Conservation (phyloP, 1,140 invertebrate species). For the Hirudo medicinalis region DNA sequence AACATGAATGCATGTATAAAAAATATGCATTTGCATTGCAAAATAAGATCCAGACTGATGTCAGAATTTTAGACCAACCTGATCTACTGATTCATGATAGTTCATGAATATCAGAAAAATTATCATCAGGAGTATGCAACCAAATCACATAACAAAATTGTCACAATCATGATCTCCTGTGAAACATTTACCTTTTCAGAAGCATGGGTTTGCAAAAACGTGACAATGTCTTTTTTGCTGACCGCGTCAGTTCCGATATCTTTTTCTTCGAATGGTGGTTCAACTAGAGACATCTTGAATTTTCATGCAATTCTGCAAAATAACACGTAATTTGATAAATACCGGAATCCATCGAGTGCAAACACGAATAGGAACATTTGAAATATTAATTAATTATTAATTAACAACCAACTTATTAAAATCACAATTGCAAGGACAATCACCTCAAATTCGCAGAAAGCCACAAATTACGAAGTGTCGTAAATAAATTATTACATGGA, state of each 20-base stretch:
- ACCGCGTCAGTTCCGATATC: slow-evolving; percentile 19
- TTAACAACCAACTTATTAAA: not conserved
- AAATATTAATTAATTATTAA: slow-evolving; percentile 3
- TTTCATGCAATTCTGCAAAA: not conserved
- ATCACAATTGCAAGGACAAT: not conserved
- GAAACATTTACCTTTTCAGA: slow-evolving; percentile 14
- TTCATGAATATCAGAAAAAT: not conserved
- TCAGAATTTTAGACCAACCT: not conserved
- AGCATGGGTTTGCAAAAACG: slow-evolving; percentile 21
- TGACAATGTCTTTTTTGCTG: slow-evolving; percentile 23
- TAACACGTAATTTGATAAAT: not conserved
- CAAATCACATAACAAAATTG: slow-evolving; percentile 1
- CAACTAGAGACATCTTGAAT: slow-evolving; percentile 11
- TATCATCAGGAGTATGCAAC: not conserved
- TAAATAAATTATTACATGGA: not conserved
- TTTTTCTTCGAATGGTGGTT: slow-evolving; percentile 20
- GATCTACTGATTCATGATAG: too few relatives aligned
- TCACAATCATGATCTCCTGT: not conserved
- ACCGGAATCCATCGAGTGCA: not conserved
- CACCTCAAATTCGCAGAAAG: not conserved
- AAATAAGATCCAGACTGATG: not conserved
- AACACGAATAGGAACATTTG: not conserved
- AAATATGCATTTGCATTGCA: not conserved
- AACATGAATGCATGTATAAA: slow-evolving; percentile 1
- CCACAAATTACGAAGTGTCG: not conserved